Evolutionary conservation across 2,113 vertebrate genomes (phyloP), one percentile per base, ranked within the genome.

Genomic region (Sciurus niger): DNA sequence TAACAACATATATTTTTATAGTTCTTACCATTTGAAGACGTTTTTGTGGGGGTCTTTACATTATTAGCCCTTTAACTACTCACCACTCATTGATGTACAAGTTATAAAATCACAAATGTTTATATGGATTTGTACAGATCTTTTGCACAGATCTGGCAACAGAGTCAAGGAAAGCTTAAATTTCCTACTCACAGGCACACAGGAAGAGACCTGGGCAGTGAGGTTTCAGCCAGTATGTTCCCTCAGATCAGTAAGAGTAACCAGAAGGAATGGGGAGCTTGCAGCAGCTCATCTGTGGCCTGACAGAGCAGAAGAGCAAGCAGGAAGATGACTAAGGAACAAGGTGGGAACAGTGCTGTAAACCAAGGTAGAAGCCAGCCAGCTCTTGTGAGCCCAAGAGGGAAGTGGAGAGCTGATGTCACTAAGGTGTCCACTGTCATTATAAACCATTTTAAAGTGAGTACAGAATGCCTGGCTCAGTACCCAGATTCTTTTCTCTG

Each of bases 361-460:
- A 80, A 72, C 1, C n/a, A 25, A 24, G 22, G 6, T 2, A 30
- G 51, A 28, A 34, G 22, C 8, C 25, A 65, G 8, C 17, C 37
- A 34, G 53, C 13, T 24, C 1, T 20, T 1, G 11, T 11, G 73
- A 70, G 74, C 60, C 60, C 10, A 2, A 84, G 17, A 78, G 4
- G 60, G 8, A 58, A 68, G 84, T 0, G 9, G n/a, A 30, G 20
- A 0, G 12, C 3, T 14, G 5, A 32, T 30, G 8, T 55, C 40
- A 63, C 30, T 22, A 46, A 9, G 22, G 22, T 18, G 30, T 2
- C 3, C 7, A 43, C 13, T 65, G 72, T 6, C 8, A 17, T 18
- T 2, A 37, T 0, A 1, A 17, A 20, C 40, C 20, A 34, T 12
- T 79, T 72, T 74, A 25, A 48, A 53, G 9, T 37, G 78, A 70